These are phyloP conservation scores for Drosophila buzzatii DNA, from an alignment of 2,888 invertebrate species.

Conservation along the genomic window DNA sequence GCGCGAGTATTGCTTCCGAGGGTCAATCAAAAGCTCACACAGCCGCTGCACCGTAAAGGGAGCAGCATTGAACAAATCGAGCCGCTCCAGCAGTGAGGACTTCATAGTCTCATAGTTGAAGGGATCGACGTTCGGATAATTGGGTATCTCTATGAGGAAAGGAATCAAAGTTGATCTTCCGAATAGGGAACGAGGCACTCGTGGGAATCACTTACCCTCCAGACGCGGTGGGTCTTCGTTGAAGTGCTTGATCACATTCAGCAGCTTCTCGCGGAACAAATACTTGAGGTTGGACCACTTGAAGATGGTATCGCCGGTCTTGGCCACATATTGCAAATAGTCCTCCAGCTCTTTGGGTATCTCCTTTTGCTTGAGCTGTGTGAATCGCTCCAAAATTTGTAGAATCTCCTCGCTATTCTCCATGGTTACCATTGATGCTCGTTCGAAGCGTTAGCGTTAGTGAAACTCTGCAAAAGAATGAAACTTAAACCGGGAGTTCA, in stretches of 20 bases:
- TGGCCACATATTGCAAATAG: conserved; percentile 94
- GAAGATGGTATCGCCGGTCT: conserved; percentile 97
- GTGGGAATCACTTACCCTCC: conserved; percentile 79
- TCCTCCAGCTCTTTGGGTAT: conserved; percentile 96
- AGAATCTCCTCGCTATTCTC: conserved; percentile 94
- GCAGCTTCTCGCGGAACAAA: conserved; percentile 94
- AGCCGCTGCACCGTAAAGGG: conserved; percentile 98
- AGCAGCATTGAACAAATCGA: conserved; percentile 94
- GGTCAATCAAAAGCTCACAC: conserved; percentile 96
- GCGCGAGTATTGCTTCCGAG: conserved; percentile 96
- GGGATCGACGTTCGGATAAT: conserved; percentile 95
- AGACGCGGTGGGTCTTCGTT: conserved; percentile 91
- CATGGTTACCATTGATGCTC: conserved; percentile 85
- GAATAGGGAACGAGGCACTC: not conserved
- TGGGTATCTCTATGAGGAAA: conserved; percentile 88
- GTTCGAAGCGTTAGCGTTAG: conserved; percentile 22
- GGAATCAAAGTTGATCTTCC: not conserved
- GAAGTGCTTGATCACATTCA: conserved; percentile 94
- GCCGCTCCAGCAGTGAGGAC: conserved; percentile 91
- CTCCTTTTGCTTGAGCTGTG: conserved; percentile 91
- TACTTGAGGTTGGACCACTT: conserved; percentile 95
- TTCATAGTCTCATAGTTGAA: conserved; percentile 96
- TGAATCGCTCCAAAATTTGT: conserved; percentile 93
- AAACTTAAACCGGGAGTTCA: conserved; percentile 19
- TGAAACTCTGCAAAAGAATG: conserved; percentile 36